These are phyloP conservation scores for chimpanzee (Pan troglodytes) DNA, from an alignment of 2,113 vertebrate genomes.

Conservation along the genomic window NHGRI_mPanTro3-v2.1_pri NC_072409.2:88434001-88434500, in stretches of 20 bases:
- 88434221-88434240: not conserved
- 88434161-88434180: rapidly evolving
- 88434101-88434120: not conserved
- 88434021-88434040: not conserved
- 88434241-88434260: not conserved
- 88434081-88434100: not conserved
- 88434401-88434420: too few species aligned
- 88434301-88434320: too few species aligned
- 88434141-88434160: rapidly evolving
- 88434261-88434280: too few species aligned
- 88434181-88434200: not conserved
- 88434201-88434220: not conserved
- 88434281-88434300: too few species aligned
- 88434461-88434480: too few species aligned
- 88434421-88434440: too few species aligned
- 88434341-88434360: too few species aligned
- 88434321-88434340: too few species aligned
- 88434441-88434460: too few species aligned
- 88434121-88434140: not conserved
- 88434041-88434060: not conserved
- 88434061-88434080: not conserved
- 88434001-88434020: not conserved
- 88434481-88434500: too few species aligned
- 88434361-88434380: too few species aligned
- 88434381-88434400: too few species aligned